Evolutionary conservation across 2,888 invertebrate genomes (phyloP).

Genomic region (Eretmocerus hayati): DNA sequence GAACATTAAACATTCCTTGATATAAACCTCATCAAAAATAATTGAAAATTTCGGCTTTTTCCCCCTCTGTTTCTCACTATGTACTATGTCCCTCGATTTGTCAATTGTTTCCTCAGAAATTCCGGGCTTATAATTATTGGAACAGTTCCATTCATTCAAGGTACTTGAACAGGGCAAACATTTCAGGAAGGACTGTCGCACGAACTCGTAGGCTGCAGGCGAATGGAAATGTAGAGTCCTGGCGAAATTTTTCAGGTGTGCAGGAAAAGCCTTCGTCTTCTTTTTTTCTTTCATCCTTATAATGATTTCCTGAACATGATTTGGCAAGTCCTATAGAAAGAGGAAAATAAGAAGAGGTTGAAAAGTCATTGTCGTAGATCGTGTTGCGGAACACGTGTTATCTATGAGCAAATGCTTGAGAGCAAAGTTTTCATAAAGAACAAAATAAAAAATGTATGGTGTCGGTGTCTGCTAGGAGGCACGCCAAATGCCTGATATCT

Average conservation of each 20-base stretch:
- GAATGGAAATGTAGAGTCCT: slow-evolving; percentile 17
- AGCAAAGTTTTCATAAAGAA: no score
- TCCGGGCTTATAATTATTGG: slow-evolving; percentile 14
- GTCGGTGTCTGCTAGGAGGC: no score
- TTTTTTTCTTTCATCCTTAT: neutral
- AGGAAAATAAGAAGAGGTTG: no score
- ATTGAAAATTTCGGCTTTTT: slow-evolving; percentile 20
- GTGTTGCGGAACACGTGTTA: no score
- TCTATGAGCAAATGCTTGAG: no score
- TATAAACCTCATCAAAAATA: slow-evolving; percentile 22
- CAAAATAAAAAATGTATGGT: no score
- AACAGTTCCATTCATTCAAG: slow-evolving; percentile 10
- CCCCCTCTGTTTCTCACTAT: slow-evolving; percentile 1
- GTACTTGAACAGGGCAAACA: slow-evolving; percentile 14
- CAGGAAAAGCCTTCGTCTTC: slow-evolving; percentile 15
- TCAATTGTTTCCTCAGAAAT: slow-evolving; percentile 14
- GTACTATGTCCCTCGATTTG: slow-evolving; percentile 10
- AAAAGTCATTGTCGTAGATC: no score
- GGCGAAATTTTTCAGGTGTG: slow-evolving; percentile 16
- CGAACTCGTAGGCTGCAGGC: slow-evolving; percentile 14
- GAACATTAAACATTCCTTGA: slow-evolving; percentile 12
- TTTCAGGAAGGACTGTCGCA: slow-evolving; percentile 12
- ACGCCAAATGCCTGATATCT: no score
- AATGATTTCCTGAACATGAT: neutral
- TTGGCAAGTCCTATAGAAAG: neutral